Evolutionary conservation across 2,888 invertebrate species (phyloP).

Genomic region (Choreutis nemorana): DNA sequence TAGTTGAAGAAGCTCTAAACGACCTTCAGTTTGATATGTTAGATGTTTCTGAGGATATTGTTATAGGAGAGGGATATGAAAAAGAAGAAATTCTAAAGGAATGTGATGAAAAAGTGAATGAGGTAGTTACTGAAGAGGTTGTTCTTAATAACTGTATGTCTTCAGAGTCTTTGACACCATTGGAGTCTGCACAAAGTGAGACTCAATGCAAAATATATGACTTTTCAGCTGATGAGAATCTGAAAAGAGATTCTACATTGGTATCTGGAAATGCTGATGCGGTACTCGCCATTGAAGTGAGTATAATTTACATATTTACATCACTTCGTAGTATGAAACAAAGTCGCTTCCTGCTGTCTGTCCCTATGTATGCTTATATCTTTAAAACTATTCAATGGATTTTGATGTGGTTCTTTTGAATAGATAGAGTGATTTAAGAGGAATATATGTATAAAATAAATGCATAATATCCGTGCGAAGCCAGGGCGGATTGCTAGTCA

Average conservation of each 20-base stretch:
- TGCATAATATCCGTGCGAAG: too few relatives aligned
- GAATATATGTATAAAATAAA: too few relatives aligned
- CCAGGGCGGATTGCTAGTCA: too few relatives aligned
- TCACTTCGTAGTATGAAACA: neutral
- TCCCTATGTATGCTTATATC: too few relatives aligned
- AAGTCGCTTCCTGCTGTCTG: too few relatives aligned
- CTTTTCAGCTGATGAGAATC: conserved; percentile 42
- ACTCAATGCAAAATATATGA: conserved; percentile 46
- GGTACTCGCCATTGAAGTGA: conserved; percentile 54
- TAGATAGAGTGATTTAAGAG: too few relatives aligned
- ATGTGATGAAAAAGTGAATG: conserved; percentile 16
- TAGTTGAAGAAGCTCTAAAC: conserved; percentile 21
- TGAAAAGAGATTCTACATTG: conserved; percentile 35
- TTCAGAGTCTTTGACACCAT: conserved; percentile 22
- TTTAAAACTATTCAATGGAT: too few relatives aligned
- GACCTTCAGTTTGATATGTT: conserved; percentile 53
- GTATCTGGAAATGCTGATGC: conserved; percentile 50
- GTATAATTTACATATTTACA: conserved; percentile 9
- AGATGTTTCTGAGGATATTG: conserved; percentile 55
- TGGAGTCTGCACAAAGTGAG: conserved; percentile 17
- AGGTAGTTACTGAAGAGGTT: conserved; percentile 33
- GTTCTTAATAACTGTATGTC: conserved; percentile 52
- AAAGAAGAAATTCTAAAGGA: conserved; percentile 33
- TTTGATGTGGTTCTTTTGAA: too few relatives aligned
- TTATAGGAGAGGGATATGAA: conserved; percentile 43